Evolutionary conservation across 2,113 vertebrate genomes (phyloP), one percentile per base, ranked within the genome.

Genomic region (Callopanchax toddi): DNA sequence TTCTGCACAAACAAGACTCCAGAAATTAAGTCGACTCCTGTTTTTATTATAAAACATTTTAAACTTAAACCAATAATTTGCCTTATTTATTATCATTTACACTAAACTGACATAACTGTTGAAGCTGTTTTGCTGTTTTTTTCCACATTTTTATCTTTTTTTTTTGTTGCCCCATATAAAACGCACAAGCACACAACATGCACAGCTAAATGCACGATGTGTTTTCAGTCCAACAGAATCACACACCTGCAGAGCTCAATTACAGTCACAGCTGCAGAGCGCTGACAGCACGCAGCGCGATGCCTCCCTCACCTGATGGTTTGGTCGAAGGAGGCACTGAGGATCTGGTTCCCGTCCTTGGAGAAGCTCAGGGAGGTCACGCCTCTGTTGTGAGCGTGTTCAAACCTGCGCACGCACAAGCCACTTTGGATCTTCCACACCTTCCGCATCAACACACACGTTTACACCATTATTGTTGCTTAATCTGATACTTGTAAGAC

Each of bases 401-500:
- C 96, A 78, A 97, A 99, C 76, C 96, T 93, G 51, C 95, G 92
- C 79, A 99, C 82, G 74, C 97, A 99, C 72, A 97, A 93, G 16
- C 97, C 97, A 0, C 97, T 99, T 86, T 98, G 96, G 76, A 99
- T 96, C 85, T 97, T 98, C 97, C 97, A 99, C 1, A 99, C 96
- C 97, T 99, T 43, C 3, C 1, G 0, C 50, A 63, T 17, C 9
- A 52, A 29, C 26, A 64, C 52, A 67, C 20, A 54, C 12, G 43
- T 13, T 69, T 6, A 29, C 32, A 20, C 18, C n/a, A n/a, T n/a
- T n/a, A n/a, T n/a, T n/a, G n/a, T n/a, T n/a, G n/a, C n/a, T n/a
- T n/a, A n/a, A n/a, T n/a, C n/a, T n/a, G n/a, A n/a, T n/a, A n/a
- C n/a, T n/a, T n/a, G n/a, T n/a, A n/a, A n/a, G n/a, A n/a, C n/a